Base-by-base conservation (phyloP, 2,113 vertebrate genomes). In the Calonectris borealis region DNA sequence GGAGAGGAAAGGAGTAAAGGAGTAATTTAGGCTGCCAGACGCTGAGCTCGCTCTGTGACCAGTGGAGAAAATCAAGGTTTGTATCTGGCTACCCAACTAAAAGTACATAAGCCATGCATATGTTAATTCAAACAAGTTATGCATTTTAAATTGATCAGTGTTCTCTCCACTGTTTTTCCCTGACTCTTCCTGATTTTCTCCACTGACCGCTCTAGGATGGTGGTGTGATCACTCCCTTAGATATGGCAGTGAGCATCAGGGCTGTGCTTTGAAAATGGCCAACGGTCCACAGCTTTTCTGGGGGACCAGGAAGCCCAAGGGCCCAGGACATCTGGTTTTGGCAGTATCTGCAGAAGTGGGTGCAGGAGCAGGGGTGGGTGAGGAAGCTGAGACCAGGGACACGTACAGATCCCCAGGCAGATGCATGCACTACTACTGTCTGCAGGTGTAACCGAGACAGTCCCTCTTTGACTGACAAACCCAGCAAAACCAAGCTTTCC, bases 361-460 rank as follows among this genome's bases (percentile, higher is more conserved):
- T 5, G 5, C 26, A 44, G 34, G 18, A 46, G 44, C 72, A 75
- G 51, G 13, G 42, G 14, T 20, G 21, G 32, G 27, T 24, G 60
- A 68, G n/a, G n/a, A 82, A 55, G 26, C 46, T 49, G 52, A 58
- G 65, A 21, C 11, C 40, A 26, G n/a, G 38, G n/a, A 22, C n/a
- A 26, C 1, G 0, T 2, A 32, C 2, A 38, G 31, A 90, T 7
- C 44, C 46, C 19, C 25, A 34, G 1, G 10, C 16, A 73, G 72
- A 69, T 13, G 20, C 14, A 57, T 5, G 31, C n/a, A 27, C 15
- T 29, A 4, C 6, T 36, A 10, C 42, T 32, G 46, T 26, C 57
- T 54, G 57, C 69, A 51, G 38, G 22, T 90, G 61, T n/a, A 32
- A 46, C 36, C 11, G 57, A 52, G 32, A 42, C 73, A 60, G 31